Evolutionary conservation across 2,888 invertebrate genomes (phyloP), one percentile per base, ranked within the genome.

Genomic region (Lacanobia wlatinum): DNA sequence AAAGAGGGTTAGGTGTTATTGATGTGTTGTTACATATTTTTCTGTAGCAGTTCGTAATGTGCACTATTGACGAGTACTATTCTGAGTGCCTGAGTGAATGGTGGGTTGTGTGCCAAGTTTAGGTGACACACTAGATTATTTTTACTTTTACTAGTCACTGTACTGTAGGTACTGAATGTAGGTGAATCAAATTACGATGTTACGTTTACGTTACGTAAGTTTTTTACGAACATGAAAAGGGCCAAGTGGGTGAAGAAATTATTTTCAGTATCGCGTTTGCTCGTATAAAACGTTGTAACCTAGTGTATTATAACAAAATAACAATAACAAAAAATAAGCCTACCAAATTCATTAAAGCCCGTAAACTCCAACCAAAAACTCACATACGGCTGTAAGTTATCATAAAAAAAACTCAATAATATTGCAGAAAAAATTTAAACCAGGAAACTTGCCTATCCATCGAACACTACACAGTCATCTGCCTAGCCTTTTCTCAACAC

Each of bases 11-110:
- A 84, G 46, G 63, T 84, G 84, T 71, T 86, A 80, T 82, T 82
- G 86, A 84, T 86, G 82, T 86, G 82, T 84, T 80, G 80, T 79
- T 78, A 82, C 62, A 78, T 87, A 75, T 79, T 81, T 82, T 83
- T 77, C 73, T 80, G 73, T 73, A 58, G 55, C 50, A 50, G 60
- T 73, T 71, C 64, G 75, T 82, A 59, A 79, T 61, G 67, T 78
- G 76, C 78, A 80, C 59, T 85, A 71, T 53, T 80, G 78, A 73
- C 48, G 75, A 50, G 71, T 58, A 78, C 73, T 83, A 83, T 80
- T 78, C 73, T 69, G 75, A 83, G 72, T 78, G 70, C 0, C 63
- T 67, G 83, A 70, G 70, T 78, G 83, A 74, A 80, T 80, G 80
- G 71, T 65, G 58, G 18, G 46, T 62, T 16, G 68, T n/a, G 66